Evolutionary conservation across 2,113 vertebrate species (phyloP), one percentile per base, ranked within the genome.

Genomic region (Mirza zaza): DNA sequence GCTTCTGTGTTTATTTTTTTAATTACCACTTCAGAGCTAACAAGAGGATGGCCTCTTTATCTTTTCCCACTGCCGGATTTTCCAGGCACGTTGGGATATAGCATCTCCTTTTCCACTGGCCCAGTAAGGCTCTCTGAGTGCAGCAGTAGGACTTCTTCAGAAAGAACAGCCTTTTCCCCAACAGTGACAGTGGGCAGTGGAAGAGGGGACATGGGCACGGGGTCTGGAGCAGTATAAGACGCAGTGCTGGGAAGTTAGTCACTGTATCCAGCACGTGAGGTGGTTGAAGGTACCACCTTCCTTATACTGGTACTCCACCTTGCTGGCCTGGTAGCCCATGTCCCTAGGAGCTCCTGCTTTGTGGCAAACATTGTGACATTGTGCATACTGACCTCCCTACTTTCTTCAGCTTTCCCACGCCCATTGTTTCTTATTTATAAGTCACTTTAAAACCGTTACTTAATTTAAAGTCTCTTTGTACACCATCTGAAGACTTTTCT

Each of bases 361-460:
- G 42, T 52, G 32, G 18, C 32, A 20, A 6, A 4, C 0, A 0
- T 5, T 5, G 21, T 18, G 3, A 5, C 0, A 0, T 10, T 5
- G 17, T 17, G 8, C 21, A 8, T 2, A 6, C 65, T 10, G 50
- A 39, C 10, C 45, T 39, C 20, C 13, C 1, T 52, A 6, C 73
- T 36, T n/a, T 3, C 27, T 50, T 18, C 61, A 12, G n/a, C 57
- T n/a, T 77, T 18, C 15, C 27, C 5, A 0, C 48, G 27, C 23
- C 52, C 4, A 0, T 63, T 45, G 13, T 63, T 93, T 42, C 63
- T 88, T 83, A 29, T 55, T 63, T 34, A 34, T n/a, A 77, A 76
- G 48, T 70, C 50, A n/a, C 36, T 23, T 36, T 45, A 71, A 85
- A 90, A 59, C 61, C 45, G 21, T 67, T 50, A 68, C n/a, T n/a